Evolutionary conservation across 1,140 invertebrate genomes (phyloP).

Genomic region (Gerris buenoi): DNA sequence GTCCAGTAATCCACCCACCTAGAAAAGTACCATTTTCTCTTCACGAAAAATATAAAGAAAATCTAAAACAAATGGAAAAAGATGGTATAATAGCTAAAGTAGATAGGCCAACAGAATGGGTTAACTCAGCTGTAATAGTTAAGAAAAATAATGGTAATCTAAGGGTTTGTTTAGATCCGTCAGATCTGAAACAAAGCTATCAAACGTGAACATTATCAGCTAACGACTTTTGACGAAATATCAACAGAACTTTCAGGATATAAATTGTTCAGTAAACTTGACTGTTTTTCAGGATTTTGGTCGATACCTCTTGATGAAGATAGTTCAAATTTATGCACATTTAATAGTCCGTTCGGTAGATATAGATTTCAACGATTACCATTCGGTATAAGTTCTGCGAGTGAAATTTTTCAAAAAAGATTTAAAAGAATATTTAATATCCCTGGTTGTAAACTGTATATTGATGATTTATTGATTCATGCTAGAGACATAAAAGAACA

Average conservation of each 20-base stretch:
- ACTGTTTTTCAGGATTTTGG: conserved; percentile 30
- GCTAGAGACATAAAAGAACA: too few species aligned
- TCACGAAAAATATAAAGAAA: conserved; percentile 9
- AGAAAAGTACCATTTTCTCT: neutral
- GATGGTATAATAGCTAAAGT: conserved; percentile 18
- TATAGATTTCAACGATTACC: conserved; percentile 29
- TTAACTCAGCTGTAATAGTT: conserved; percentile 6
- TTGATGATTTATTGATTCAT: too few species aligned
- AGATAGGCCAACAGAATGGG: conserved; percentile 27
- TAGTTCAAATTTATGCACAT: conserved; percentile 30
- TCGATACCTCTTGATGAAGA: conserved; percentile 29
- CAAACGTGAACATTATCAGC: conserved; percentile 16
- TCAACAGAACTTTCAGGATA: conserved; percentile 10
- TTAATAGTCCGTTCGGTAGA: conserved; percentile 29
- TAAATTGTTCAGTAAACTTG: conserved; percentile 10
- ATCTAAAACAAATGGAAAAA: conserved; percentile 23
- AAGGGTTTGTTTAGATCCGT: conserved; percentile 25
- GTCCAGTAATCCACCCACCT: neutral
- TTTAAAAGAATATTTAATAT: neutral
- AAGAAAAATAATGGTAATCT: conserved; percentile 19
- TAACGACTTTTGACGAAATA: conserved; percentile 18
- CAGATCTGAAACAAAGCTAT: conserved; percentile 26
- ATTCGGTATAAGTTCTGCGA: conserved; percentile 29
- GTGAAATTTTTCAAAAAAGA: conserved; percentile 7
- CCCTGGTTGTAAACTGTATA: too few species aligned